A percentile compares a stretch with the other conserved stretches of the same genome.
Evolutionary conservation across 1,140 invertebrate genomes (phyloP).

Genomic region (Sipha flava): DNA sequence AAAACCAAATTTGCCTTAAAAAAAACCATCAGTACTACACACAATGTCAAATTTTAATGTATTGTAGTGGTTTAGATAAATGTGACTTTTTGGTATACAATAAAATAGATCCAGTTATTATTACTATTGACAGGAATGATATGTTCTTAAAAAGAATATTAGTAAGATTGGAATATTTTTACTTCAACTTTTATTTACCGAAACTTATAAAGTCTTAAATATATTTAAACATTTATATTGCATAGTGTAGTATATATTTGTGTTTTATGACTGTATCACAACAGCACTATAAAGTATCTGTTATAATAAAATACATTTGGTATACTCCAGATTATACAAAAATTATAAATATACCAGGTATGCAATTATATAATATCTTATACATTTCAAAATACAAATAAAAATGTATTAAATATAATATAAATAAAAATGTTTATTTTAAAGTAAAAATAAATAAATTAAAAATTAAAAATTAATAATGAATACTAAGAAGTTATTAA

Average conservation of each 20-base stretch:
- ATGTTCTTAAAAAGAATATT: neutral
- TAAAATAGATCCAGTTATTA: neutral
- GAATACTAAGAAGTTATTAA: too few relatives aligned
- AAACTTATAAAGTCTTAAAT: neutral
- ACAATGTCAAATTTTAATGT: neutral
- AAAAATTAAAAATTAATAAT: too few relatives aligned
- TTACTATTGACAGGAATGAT: neutral
- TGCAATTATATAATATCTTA: too few relatives aligned
- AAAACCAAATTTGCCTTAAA: neutral
- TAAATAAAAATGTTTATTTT: too few relatives aligned
- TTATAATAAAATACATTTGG: too few relatives aligned
- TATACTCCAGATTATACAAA: too few relatives aligned
- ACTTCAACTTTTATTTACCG: neutral
- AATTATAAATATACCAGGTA: too few relatives aligned
- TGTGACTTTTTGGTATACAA: neutral
- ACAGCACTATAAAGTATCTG: too few relatives aligned
- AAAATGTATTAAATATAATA: too few relatives aligned
- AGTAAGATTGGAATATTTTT: neutral
- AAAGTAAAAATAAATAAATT: too few relatives aligned
- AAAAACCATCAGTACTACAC: neutral
- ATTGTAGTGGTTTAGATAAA: neutral
- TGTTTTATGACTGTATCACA: too few relatives aligned
- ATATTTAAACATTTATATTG: neutral
- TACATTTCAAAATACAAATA: too few relatives aligned
- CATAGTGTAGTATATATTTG: neutral